Conservation (phyloP, 2,888 invertebrate genomes). For the Pristionchus japonicus region DNA sequence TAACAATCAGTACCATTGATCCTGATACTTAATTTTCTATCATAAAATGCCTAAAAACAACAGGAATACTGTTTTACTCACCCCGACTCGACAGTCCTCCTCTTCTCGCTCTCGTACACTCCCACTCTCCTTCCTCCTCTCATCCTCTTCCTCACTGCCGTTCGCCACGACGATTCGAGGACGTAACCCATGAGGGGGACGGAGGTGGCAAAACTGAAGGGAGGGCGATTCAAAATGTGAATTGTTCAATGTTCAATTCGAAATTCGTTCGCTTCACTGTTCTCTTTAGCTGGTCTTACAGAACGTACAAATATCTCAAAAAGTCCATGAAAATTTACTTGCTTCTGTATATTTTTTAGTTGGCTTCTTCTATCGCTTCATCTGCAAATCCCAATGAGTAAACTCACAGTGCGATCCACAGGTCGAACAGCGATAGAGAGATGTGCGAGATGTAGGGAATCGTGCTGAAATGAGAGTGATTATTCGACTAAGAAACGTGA, state of each 20-base stretch:
- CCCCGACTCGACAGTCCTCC: not conserved
- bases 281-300: not conserved
- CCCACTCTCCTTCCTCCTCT: slow-evolving; percentile 4
- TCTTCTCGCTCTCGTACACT: not conserved
- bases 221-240: too few species aligned
- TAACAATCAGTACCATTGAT: too few species aligned
- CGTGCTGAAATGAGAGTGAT: not conserved
- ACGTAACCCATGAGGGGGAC: slow-evolving; percentile 4
- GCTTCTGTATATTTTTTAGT: too few species aligned
- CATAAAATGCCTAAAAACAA: too few species aligned
- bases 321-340: too few species aligned
- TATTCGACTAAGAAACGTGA: not conserved
- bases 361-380: not conserved
- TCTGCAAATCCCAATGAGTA: not conserved
- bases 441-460: slow-evolving; percentile 17
- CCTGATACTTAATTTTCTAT: too few species aligned
- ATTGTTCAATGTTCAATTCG: too few species aligned
- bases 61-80: too few species aligned
- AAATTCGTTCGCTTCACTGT: not conserved
- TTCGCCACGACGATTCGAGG: not conserved
- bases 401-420: slow-evolving; percentile 43
- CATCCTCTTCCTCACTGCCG: not conserved
- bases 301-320: too few species aligned
- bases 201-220: slow-evolving; percentile 28
- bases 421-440: not conserved